Percentiles rank a stretch among this genome's conserved stretches.
phyloP scores from a whole-genome alignment of 2,888 invertebrate genomes.

The Sclerodermus sp. region DNA sequence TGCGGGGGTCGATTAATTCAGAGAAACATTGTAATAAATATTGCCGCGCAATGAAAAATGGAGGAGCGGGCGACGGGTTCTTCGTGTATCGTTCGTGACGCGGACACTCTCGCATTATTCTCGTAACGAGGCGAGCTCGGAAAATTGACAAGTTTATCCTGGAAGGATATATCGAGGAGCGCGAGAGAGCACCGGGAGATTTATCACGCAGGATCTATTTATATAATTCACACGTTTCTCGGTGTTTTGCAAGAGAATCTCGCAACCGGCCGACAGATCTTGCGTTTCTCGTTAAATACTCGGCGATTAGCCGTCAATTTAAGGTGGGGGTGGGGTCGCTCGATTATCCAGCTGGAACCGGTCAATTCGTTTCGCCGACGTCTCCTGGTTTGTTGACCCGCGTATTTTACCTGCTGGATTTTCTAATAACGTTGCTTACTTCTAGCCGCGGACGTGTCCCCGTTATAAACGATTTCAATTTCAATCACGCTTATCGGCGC shows the following conservation, averaged over 20 bases:
- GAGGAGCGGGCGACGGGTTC: too few relatives aligned
- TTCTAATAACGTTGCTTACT: slow-evolving; percentile 8
- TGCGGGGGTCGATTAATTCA: too few relatives aligned
- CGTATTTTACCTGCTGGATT: slow-evolving; percentile 15
- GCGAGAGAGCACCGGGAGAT: too few relatives aligned
- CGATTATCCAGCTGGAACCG: slow-evolving; percentile 35
- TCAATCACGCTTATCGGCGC: slow-evolving; percentile 14
- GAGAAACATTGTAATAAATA: too few relatives aligned
- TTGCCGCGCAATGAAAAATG: too few relatives aligned
- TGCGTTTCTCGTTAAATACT: slow-evolving; percentile 35
- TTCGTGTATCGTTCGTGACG: too few relatives aligned
- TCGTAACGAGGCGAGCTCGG: too few relatives aligned
- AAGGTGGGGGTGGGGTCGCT: slow-evolving; percentile 14
- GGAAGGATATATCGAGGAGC: too few relatives aligned
- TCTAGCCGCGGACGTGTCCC: slow-evolving; percentile 11
- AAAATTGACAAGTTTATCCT: too few relatives aligned
- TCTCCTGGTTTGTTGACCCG: slow-evolving; percentile 20
- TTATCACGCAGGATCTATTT: neutral
- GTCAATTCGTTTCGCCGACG: slow-evolving; percentile 34
- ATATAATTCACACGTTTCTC: neutral
- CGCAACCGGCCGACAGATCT: slow-evolving; percentile 29
- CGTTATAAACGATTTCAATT: slow-evolving; percentile 14
- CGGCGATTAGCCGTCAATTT: slow-evolving; percentile 38
- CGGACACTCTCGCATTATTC: too few relatives aligned
- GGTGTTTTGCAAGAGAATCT: slow-evolving; percentile 11